Conservation (phyloP, 2,113 vertebrate species). For the Suncus etruscus region DNA sequence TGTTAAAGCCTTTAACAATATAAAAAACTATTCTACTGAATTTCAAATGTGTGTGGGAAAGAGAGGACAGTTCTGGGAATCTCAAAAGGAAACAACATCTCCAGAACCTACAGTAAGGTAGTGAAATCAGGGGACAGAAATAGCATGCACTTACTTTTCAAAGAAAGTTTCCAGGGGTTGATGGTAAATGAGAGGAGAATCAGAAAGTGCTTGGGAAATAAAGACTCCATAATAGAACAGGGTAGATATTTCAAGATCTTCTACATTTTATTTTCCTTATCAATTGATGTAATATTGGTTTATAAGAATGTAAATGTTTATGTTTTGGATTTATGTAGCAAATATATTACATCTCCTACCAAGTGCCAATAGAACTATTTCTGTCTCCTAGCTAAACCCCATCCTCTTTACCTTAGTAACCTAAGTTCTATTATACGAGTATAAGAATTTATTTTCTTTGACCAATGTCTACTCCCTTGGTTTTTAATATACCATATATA, state of each 20-base stretch:
- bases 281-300: too few species aligned
- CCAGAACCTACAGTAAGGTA: background rate
- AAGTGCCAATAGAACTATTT: too few species aligned
- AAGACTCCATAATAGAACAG: rapidly evolving
- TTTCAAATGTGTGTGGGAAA: background rate
- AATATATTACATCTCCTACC: too few species aligned
- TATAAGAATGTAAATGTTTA: too few species aligned
- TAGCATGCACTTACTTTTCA: background rate
- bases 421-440: too few species aligned
- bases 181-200: background rate
- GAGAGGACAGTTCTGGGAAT: background rate
- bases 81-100: background rate
- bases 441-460: too few species aligned
- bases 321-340: too few species aligned
- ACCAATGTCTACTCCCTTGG: too few species aligned
- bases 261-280: too few species aligned
- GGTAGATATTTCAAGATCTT: background rate
- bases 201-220: background rate
- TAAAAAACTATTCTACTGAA: background rate
- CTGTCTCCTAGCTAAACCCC: too few species aligned
- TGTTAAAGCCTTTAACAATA: background rate
- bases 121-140: background rate
- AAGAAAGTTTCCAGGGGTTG: background rate
- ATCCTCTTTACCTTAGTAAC: too few species aligned
- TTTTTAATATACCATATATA: too few species aligned